Evolutionary conservation across 2,888 invertebrate genomes (phyloP), one percentile per base, ranked within the genome.

Genomic region (Trichacis sp.): DNA sequence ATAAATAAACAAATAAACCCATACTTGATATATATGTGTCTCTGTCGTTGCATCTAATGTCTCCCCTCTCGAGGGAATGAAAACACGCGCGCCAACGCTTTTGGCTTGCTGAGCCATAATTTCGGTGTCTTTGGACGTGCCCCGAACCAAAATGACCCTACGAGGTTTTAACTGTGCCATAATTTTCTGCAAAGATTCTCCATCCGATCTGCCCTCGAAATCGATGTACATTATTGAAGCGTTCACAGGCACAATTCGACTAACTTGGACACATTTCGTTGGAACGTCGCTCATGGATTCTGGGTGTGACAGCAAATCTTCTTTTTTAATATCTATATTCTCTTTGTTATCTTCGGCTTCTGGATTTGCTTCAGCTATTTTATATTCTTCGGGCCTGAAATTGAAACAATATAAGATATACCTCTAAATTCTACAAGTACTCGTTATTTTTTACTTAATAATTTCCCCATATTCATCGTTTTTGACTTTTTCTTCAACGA

Each of bases 391-490:
- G 0, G 94, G 90, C 85, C 93, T 90, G 67, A 18, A 53, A 52
- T 36, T 14, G 12, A 20, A 40, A 18, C 19, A 19, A 18, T 43
- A 1, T 33, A 8, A 11, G 33, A 47, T 11, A 12, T 1, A n/a
- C 11, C n/a, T 33, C 8, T n/a, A n/a, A n/a, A n/a, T n/a, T n/a
- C n/a, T n/a, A n/a, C n/a, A n/a, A n/a, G n/a, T n/a, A n/a, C n/a
- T n/a, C n/a, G n/a, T n/a, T n/a, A n/a, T n/a, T n/a, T n/a, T n/a
- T 75, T 87, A 89, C 88, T 88, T 89, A 55, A 99, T 93, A 40
- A 96, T 90, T 85, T 98, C 98, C 0, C 99, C 98, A 80, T 98
- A 99, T 82, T 98, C 98, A 77, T 98, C 98, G 77, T 90, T 90
- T 81, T 95, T 91, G 20, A 96, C 88, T 80, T 96, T 92, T 64